phyloP scores from a whole-genome alignment of 2,888 invertebrate species.

The Calameuta filiformis region DNA sequence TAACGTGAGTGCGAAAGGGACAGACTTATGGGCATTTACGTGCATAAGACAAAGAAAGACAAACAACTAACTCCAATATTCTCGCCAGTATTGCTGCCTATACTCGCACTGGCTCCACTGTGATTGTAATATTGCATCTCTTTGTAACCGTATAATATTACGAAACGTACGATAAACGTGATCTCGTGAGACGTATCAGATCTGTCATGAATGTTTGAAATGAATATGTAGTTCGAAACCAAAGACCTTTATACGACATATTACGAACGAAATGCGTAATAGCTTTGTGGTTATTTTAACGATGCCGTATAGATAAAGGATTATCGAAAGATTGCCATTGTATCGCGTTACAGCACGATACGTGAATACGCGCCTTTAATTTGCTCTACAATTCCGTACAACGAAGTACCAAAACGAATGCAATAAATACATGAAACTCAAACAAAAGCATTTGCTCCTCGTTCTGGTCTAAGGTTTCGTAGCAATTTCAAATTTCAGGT shows the following conservation, averaged over 20 bases:
- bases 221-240: background rate
- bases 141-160: background rate
- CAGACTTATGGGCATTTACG: background rate
- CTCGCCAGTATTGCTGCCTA: background rate
- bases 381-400: background rate
- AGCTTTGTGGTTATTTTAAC: background rate
- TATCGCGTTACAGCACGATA: background rate
- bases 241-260: background rate
- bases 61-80: background rate
- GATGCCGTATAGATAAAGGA: background rate
- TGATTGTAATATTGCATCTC: background rate
- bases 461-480: background rate
- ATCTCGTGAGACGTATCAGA: background rate
- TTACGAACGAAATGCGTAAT: background rate
- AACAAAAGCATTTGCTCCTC: background rate
- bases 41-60: background rate
- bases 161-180: background rate
- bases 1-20: background rate
- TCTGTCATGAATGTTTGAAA: background rate
- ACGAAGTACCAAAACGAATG: background rate
- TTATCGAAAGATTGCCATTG: background rate
- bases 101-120: background rate
- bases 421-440: background rate
- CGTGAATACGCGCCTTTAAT: background rate
- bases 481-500: constrained; percentile 1